Base-by-base conservation (phyloP, 2,888 invertebrate genomes). In the Cephus spinipes region DNA sequence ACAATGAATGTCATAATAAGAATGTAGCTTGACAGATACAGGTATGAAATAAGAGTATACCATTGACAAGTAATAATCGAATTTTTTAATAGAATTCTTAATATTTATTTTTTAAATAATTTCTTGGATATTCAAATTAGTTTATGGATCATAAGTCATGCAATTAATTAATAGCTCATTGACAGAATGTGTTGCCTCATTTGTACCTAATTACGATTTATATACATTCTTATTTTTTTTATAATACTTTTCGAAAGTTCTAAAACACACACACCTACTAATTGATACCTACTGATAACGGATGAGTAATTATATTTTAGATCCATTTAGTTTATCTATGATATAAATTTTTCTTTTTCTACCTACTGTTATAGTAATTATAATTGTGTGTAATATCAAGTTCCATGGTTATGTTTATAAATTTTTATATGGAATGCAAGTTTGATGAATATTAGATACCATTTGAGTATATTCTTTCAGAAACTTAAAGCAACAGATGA, bases 1-100 rank as follows among this genome's bases (percentile, higher is more conserved):
- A 81, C 77, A 79, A 85, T 85, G 85, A 85, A 80, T 84, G 79
- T 81, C 81, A 85, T 76, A 68, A 80, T 79, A 77, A 77, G 82
- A 85, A 83, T 82, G 79, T 79, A 77, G 55, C 23, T 23, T 55
- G 23, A 55, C 55, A 23, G 23, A 55, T 23, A 55, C 55, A 55
- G 55, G 55, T 55, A 55, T 23, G 55, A 55, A 55, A 55, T 55
- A 55, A 55, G 9, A 55, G 23, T 23, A 55, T 55, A 55, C 55
- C 9, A 55, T 6, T 55, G 2, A 55, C 0, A 55, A 55, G 55
- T 55, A 55, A 55, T 23, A 23, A 55, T 55, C 55, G 23, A 55
- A 2, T 23, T 55, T 23, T 55, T 23, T 9, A 55, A 23, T 23
- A 55, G 23, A 9, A 23, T 55, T 55, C 2, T 55, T 55, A 4